Evolutionary conservation across 2,797 vertebrate species (phyloP).

Genomic region (Xyrichtys novacula): DNA sequence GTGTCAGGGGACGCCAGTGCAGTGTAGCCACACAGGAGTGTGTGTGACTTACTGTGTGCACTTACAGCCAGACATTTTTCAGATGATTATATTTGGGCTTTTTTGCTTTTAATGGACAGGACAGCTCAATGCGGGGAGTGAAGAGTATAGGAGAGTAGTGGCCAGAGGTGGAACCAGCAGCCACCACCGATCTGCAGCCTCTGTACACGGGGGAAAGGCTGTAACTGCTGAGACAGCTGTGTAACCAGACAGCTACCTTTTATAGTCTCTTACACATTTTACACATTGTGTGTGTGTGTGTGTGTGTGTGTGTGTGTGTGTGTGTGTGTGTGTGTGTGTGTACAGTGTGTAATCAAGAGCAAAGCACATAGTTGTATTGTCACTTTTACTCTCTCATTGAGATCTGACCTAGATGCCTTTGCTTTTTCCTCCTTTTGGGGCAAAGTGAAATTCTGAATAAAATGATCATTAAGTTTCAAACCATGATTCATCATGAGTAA

Average conservation of each 20-base stretch:
- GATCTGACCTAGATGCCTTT: background rate
- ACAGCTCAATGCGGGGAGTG: too few relatives aligned
- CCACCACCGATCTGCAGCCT: too few relatives aligned
- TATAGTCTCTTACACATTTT: too few relatives aligned
- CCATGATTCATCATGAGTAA: conserved; percentile 17
- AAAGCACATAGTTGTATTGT: background rate
- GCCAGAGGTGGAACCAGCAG: too few relatives aligned
- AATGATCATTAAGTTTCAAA: background rate
- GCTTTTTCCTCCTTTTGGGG: background rate
- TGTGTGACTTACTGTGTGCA: background rate
- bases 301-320: background rate
- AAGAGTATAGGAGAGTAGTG: too few relatives aligned
- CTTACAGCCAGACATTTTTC: too few relatives aligned
- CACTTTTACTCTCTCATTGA: background rate
- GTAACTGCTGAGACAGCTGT: too few relatives aligned
- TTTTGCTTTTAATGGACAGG: too few relatives aligned
- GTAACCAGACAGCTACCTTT: too few relatives aligned
- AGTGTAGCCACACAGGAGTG: background rate
- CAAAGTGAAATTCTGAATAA: background rate
- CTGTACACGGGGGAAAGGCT: too few relatives aligned
- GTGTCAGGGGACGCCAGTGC: background rate
- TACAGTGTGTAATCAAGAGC: background rate
- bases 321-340: background rate
- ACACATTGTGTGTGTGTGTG: conserved; percentile 8
- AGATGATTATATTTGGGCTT: too few relatives aligned